A percentile compares a stretch with the other conserved stretches of the same genome.
These are phyloP conservation scores for Puma concolor DNA, from an alignment of 2,113 vertebrate genomes.

Conservation along the genomic window DNA sequence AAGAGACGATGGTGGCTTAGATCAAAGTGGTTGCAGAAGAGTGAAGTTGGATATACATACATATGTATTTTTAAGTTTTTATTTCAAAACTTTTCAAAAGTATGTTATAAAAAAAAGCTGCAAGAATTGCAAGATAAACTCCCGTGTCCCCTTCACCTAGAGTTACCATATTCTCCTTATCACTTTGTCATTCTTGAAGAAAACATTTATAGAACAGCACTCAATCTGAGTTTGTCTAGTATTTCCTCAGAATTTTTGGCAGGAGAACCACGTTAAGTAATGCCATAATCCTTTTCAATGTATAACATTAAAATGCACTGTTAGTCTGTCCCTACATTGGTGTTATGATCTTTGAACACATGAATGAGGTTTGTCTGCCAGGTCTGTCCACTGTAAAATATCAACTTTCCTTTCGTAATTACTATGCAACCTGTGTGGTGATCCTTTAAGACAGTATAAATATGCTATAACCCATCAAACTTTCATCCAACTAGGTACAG, in stretches of 20 bases:
- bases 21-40: background rate
- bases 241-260: conserved; percentile 27
- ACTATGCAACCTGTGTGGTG: background rate
- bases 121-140: background rate
- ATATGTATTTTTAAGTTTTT: background rate
- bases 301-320: background rate
- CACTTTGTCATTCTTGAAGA: conserved; percentile 24
- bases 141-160: background rate
- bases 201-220: background rate
- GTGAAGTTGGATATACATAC: background rate
- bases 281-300: background rate
- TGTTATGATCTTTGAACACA: background rate
- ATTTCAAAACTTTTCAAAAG: conserved; percentile 30
- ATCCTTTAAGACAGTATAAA: conserved; percentile 37
- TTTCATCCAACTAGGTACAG: background rate
- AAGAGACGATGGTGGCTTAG: background rate
- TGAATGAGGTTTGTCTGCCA: background rate
- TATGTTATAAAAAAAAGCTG: background rate
- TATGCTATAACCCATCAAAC: background rate
- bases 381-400: background rate
- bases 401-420: conserved; percentile 19
- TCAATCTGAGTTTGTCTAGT: background rate
- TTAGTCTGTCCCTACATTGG: background rate
- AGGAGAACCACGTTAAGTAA: background rate
- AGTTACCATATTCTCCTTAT: background rate